Evolutionary conservation across 2,797 vertebrate species (phyloP), one percentile per base, ranked within the genome.

Genomic region (Anableps anableps): DNA sequence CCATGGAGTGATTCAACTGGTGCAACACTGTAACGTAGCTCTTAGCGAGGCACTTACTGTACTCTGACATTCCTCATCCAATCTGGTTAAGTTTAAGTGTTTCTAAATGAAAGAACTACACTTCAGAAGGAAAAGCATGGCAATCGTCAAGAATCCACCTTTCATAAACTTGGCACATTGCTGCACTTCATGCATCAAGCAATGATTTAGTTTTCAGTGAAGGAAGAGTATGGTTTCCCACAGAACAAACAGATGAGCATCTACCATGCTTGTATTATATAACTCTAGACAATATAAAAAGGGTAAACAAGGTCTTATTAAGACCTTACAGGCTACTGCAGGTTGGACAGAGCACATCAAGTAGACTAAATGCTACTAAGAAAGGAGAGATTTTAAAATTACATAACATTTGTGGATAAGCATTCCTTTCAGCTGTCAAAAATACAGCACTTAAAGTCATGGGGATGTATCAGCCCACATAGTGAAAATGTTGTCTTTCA

Each of bases 1-100:
- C 82, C 72, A 62, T 5, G 21, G 77, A 84, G 82, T 88, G 88
- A 92, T 82, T 88, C 85, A 91, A 89, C 88, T 81, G 79, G 78
- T 90, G 90, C 81, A 89, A 84, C 89, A 86, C 73, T 80, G 82
- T 68, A 74, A 19, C 72, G 79, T 73, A 88, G 85, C 43, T 77
- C 48, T 74, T 77, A 51, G 47, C 5, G 5, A 41, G 5, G 53
- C 51, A 29, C 58, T 71, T 21, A 38, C 26, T 47, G n/a, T 73
- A 60, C 68, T 34, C 36, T 71, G 58, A 76, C 51, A 26, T n/a
- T 10, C 14, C 21, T 26, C 64, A 36, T 68, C 19, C n/a, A 43
- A 43, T 48, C 38, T 75, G 26, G 16, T 64, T 64, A 60, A 64
- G 78, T 23, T n/a, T 29, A 31, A 66, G 10, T 74, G n/a, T 74